Evolutionary conservation across 2,888 invertebrate species (phyloP).

Genomic region (Synergus itoensis): DNA sequence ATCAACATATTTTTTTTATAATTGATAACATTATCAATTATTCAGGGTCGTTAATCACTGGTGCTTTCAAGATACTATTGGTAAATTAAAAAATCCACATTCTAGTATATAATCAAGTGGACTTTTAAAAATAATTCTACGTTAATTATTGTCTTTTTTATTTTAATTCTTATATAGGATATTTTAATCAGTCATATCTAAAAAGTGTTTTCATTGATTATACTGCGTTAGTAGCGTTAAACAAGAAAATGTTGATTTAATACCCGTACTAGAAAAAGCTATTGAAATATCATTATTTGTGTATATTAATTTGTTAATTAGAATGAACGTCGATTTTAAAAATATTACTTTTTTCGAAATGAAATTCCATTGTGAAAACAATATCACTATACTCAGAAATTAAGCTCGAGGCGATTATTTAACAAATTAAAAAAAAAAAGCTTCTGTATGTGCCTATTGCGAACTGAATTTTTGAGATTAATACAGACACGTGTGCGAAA

Average conservation of each 20-base stretch:
- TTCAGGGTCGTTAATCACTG: too few species aligned
- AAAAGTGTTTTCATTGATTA: background rate
- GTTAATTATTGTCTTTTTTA: too few species aligned
- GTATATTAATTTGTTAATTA: background rate
- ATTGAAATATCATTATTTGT: background rate
- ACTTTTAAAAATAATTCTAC: too few species aligned
- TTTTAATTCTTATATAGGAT: too few species aligned
- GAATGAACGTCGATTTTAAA: constrained; percentile 7
- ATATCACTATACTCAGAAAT: background rate
- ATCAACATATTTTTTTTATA: background rate
- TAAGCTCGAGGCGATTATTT: background rate
- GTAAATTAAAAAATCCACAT: too few species aligned
- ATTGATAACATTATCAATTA: background rate
- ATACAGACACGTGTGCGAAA: background rate
- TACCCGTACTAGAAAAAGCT: background rate
- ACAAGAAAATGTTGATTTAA: background rate
- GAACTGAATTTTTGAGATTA: background rate
- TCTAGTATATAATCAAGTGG: too few species aligned
- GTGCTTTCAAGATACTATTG: too few species aligned
- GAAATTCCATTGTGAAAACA: background rate
- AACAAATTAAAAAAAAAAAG: background rate
- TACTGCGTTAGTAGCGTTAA: background rate
- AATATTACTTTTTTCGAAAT: background rate
- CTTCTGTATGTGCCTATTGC: background rate
- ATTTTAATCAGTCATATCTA: background rate